Conservation (phyloP, 2,113 vertebrate genomes). For the Callionymus lyra region DNA sequence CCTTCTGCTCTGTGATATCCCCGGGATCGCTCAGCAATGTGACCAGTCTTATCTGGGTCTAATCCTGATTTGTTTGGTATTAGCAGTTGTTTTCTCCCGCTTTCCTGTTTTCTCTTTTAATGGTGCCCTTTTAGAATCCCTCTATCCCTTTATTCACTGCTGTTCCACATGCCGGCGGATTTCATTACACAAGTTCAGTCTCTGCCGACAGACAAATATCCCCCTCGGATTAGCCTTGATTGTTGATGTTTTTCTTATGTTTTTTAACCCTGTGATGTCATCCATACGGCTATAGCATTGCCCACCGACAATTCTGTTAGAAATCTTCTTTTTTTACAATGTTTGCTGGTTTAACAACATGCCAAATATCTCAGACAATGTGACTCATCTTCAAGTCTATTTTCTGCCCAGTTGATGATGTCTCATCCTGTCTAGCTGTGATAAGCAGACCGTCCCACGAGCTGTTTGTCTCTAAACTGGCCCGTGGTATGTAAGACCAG, state of each 20-base stretch:
- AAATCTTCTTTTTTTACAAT: no score
- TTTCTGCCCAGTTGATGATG: constrained; percentile 35
- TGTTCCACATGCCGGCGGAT: background rate
- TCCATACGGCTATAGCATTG: no score
- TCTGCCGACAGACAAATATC: no score
- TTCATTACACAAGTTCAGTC: no score
- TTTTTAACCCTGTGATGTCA: no score
- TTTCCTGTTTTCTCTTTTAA: constrained; percentile 16
- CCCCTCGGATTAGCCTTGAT: no score
- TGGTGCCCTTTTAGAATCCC: no score
- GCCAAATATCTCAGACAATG: constrained; percentile 6
- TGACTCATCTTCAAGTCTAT: no score
- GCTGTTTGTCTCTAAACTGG: constrained; percentile 33
- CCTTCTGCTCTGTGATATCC: constrained; percentile 41
- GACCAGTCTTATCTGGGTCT: constrained; percentile 58
- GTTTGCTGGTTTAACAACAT: no score
- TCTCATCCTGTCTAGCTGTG: constrained; percentile 58
- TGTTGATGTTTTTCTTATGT: no score
- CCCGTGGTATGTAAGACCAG: constrained; percentile 36
- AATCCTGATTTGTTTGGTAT: constrained; percentile 60
- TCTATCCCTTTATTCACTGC: constrained; percentile 12
- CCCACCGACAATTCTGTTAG: no score
- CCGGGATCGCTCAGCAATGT: constrained; percentile 54
- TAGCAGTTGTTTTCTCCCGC: constrained; percentile 27
- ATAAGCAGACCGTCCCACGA: constrained; percentile 53